Evolutionary conservation across 2,113 vertebrate genomes (phyloP).

Genomic region (Marcusenius ussheri): DNA sequence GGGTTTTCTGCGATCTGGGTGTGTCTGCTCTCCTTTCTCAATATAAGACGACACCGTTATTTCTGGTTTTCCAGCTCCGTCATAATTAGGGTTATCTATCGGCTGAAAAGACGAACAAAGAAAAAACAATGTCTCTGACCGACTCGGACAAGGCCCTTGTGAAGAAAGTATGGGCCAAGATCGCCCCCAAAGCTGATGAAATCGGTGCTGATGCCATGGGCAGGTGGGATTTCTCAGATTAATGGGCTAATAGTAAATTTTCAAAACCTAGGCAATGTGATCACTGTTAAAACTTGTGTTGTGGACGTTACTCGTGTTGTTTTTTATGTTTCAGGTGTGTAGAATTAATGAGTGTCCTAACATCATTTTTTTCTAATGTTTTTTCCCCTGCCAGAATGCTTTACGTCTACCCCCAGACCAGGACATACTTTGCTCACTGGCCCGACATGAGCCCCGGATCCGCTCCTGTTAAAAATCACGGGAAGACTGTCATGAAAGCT

Average conservation of each 20-base stretch:
- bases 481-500: slow-evolving; percentile 27
- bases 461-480: slow-evolving; percentile 28
- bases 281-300: background rate
- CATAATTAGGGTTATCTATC: background rate
- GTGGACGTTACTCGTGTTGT: background rate
- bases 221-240: slow-evolving; percentile 19
- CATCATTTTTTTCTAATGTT: background rate
- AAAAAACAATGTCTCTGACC: slow-evolving; percentile 33
- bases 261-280: background rate
- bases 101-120: background rate
- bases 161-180: slow-evolving; percentile 23
- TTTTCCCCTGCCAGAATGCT: slow-evolving; percentile 16
- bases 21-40: background rate
- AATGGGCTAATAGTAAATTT: background rate
- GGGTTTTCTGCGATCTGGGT: background rate
- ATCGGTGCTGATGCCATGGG: slow-evolving; percentile 18
- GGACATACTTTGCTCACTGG: slow-evolving; percentile 25
- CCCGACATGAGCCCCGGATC: background rate
- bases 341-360: background rate
- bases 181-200: background rate
- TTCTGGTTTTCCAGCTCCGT: background rate
- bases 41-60: slow-evolving; percentile 1
- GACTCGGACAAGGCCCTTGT: slow-evolving; percentile 24
- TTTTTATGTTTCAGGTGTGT: background rate
- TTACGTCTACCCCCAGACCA: slow-evolving; percentile 24